Evolutionary conservation across 2,888 invertebrate genomes (phyloP).

Genomic region (Ditula angustiorana): DNA sequence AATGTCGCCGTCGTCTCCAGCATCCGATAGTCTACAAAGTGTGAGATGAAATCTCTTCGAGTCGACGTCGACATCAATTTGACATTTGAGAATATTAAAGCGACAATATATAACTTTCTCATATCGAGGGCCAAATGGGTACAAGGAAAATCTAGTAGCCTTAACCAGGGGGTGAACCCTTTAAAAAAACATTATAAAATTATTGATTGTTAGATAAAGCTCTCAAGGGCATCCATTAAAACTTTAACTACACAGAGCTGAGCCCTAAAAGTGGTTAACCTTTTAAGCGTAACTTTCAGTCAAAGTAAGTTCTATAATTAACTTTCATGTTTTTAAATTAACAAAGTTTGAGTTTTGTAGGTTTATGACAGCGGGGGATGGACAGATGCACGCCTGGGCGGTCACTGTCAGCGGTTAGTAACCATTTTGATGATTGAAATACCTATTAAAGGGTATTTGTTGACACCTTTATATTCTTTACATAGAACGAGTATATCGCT

Average conservation of each 20-base stretch:
- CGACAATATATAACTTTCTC: too few species aligned
- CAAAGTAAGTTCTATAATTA: neutral
- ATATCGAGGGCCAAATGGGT: too few species aligned
- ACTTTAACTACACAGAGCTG: too few species aligned
- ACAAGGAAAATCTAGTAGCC: too few species aligned
- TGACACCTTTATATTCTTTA: neutral
- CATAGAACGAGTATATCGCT: neutral
- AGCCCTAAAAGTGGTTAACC: neutral
- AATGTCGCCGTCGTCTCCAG: neutral
- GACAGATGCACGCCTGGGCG: too few species aligned
- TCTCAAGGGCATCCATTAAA: neutral
- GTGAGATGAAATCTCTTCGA: neutral
- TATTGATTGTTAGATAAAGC: neutral
- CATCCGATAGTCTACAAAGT: neutral
- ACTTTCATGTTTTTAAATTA: conserved; percentile 1
- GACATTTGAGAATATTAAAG: neutral
- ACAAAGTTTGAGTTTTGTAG: neutral
- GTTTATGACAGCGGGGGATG: neutral
- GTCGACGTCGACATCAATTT: neutral
- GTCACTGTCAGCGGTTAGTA: neutral
- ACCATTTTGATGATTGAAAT: neutral
- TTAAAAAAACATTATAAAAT: neutral
- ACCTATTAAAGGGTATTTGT: neutral
- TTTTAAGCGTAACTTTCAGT: neutral
- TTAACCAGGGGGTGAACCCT: too few species aligned